Percentiles rank a stretch among this genome's conserved stretches.
Conservation (phyloP, 2,113 vertebrate species). For the Cyphomyrus discorhynchus region DNA sequence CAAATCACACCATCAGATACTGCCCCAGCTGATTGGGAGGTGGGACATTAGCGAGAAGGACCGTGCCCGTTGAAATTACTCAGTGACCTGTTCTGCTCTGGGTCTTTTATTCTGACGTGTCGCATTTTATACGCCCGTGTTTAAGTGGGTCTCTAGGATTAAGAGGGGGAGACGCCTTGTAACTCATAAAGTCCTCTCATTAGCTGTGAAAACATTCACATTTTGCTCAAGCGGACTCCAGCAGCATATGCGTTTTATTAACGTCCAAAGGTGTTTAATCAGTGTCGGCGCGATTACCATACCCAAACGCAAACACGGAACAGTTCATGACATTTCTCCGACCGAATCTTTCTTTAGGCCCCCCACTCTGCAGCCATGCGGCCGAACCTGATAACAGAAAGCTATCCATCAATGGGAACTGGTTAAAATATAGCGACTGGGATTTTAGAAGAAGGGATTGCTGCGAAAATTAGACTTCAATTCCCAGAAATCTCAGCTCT, state of each 20-base stretch:
- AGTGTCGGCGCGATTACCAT: neutral
- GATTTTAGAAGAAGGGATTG: neutral
- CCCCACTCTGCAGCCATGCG: neutral
- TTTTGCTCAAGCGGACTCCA: neutral
- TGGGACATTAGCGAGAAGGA: neutral
- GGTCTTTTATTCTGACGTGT: neutral
- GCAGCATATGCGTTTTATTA: neutral
- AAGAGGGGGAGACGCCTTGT: neutral
- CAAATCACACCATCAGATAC: neutral
- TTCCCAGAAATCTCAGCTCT: neutral
- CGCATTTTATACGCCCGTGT: neutral
- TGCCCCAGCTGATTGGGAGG: neutral
- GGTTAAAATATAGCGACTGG: neutral
- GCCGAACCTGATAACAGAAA: neutral
- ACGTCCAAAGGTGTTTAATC: neutral
- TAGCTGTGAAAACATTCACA: neutral
- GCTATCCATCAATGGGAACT: neutral
- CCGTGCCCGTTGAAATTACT: neutral
- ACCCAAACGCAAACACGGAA: neutral
- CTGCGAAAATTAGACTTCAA: neutral
- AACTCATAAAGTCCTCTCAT: neutral
- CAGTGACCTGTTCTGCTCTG: neutral
- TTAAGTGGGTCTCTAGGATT: neutral
- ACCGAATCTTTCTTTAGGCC: neutral
- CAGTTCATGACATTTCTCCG: neutral